phyloP scores from a whole-genome alignment of 2,797 vertebrate genomes.

The Toxotes lorentzi region DNA sequence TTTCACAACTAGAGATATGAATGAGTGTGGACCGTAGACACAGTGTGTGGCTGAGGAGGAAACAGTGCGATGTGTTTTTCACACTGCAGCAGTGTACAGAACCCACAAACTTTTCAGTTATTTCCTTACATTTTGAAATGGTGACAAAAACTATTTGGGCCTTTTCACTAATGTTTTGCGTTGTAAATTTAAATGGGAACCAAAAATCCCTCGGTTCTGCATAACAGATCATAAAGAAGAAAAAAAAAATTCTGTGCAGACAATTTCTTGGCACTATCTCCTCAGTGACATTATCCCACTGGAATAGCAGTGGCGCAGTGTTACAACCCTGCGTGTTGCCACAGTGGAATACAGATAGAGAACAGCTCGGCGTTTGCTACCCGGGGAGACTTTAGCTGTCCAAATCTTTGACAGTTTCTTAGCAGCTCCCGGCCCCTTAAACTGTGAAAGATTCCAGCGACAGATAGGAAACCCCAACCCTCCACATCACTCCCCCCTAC shows the following conservation, averaged over 20 bases:
- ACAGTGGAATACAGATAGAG: constrained; percentile 71
- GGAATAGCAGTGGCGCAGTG: constrained; percentile 64
- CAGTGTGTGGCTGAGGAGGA: background rate
- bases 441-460: constrained; percentile 77
- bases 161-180: constrained; percentile 12
- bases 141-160: background rate
- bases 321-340: constrained; percentile 65
- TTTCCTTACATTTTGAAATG: background rate
- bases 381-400: constrained; percentile 55
- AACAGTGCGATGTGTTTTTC: background rate
- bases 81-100: background rate
- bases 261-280: constrained; percentile 56
- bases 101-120: background rate
- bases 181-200: background rate
- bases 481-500: background rate
- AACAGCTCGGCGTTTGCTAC: constrained; percentile 46
- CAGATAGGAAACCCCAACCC: constrained; percentile 65
- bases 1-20: background rate
- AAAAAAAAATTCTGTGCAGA: constrained; percentile 13
- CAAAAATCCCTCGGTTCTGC: background rate
- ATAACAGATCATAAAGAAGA: background rate
- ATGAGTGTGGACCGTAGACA: background rate
- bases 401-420: constrained; percentile 65
- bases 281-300: constrained; percentile 64
- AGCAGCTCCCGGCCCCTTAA: constrained; percentile 58